Evolutionary conservation across 2,113 vertebrate species (phyloP).

Genomic region (Serilophus lunatus): DNA sequence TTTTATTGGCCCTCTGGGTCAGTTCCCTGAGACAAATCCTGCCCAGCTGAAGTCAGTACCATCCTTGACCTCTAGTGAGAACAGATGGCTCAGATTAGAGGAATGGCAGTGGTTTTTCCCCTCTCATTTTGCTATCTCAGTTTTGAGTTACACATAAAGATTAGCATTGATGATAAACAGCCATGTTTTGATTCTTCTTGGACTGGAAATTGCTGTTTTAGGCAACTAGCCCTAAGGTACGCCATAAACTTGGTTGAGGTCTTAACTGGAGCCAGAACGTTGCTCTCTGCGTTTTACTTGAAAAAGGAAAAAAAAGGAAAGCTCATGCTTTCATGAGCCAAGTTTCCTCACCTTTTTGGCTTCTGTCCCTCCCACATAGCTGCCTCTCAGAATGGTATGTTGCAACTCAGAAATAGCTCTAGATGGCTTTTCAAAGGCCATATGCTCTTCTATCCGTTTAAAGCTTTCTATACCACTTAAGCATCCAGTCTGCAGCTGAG

Average conservation of each 20-base stretch:
- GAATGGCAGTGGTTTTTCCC: neutral
- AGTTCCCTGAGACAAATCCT: neutral
- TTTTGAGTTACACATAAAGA: conserved; percentile 15
- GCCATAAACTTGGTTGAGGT: neutral
- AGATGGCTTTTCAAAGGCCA: neutral
- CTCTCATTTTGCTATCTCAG: neutral
- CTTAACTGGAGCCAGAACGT: neutral
- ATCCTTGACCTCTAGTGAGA: conserved; percentile 13
- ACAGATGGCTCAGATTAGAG: conserved; percentile 34
- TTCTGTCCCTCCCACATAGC: neutral
- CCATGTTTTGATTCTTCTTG: conserved; percentile 7
- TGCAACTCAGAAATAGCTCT: neutral
- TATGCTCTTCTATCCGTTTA: neutral
- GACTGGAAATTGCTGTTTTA: conserved; percentile 9
- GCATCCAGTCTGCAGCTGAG: neutral
- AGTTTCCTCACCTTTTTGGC: conserved; percentile 5
- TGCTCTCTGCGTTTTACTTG: neutral
- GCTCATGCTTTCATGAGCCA: neutral
- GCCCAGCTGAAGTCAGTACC: neutral
- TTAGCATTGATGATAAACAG: conserved; percentile 8
- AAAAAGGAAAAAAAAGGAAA: conserved; percentile 18
- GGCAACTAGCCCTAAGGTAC: neutral
- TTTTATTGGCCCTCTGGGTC: conserved; percentile 41
- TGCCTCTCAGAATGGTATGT: neutral
- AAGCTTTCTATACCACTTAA: neutral